Evolutionary conservation across 1,140 invertebrate species (phyloP).

Genomic region (Achatina immaculata): DNA sequence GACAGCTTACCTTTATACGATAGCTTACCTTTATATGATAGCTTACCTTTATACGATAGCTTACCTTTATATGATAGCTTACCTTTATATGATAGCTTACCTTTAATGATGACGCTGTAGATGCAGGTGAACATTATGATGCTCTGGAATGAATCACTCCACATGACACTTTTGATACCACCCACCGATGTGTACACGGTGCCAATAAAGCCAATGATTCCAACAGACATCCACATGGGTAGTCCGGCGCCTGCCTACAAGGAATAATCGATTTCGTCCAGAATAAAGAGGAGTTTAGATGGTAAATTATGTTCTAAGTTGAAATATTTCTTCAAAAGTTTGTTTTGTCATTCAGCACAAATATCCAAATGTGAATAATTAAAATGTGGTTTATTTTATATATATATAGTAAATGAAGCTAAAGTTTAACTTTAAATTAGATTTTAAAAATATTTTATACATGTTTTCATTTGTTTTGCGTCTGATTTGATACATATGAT

Average conservation of each 20-base stretch:
- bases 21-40: too few relatives aligned
- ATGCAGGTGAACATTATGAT: slow-evolving; percentile 36
- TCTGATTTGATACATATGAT: too few relatives aligned
- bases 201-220: slow-evolving; percentile 43
- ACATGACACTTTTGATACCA: slow-evolving; percentile 92
- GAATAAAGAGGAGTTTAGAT: background rate
- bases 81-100: background rate
- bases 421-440: too few relatives aligned
- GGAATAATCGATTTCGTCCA: background rate
- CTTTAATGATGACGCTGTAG: slow-evolving; percentile 28
- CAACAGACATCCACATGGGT: slow-evolving; percentile 44
- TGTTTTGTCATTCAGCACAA: background rate
- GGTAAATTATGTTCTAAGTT: background rate
- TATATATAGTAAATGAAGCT: too few relatives aligned
- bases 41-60: too few relatives aligned
- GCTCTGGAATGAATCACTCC: slow-evolving; percentile 86
- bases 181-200: slow-evolving; percentile 72
- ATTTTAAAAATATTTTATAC: too few relatives aligned
- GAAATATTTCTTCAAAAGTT: background rate
- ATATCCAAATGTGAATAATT: background rate
- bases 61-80: too few relatives aligned
- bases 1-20: too few relatives aligned
- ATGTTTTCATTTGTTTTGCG: too few relatives aligned
- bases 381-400: too few relatives aligned
- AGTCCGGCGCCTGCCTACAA: slow-evolving; percentile 41